Conservation (phyloP, 2,797 vertebrate genomes). For the Phalloptychus januarius region DNA sequence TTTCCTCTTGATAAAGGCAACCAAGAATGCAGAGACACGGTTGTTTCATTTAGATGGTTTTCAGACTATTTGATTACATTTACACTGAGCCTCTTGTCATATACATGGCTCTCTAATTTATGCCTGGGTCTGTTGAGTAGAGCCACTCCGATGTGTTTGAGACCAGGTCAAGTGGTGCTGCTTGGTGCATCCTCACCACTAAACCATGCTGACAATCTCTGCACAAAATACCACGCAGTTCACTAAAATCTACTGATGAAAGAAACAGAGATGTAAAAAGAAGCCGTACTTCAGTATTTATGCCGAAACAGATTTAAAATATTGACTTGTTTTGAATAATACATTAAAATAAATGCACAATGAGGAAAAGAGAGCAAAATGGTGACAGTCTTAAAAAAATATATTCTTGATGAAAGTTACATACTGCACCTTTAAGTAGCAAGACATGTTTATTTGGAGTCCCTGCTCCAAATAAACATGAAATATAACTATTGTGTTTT, state of each 20-base stretch:
- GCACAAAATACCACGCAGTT: background rate
- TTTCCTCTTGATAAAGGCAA: background rate
- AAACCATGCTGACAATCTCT: slow-evolving; percentile 14
- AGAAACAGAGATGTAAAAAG: background rate
- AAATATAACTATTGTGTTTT: background rate
- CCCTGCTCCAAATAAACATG: background rate
- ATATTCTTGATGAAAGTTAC: background rate
- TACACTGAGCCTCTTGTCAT: slow-evolving; percentile 16
- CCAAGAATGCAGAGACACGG: background rate
- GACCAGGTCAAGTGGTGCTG: slow-evolving; percentile 57
- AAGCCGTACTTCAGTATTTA: background rate
- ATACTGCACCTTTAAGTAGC: background rate
- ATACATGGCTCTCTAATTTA: slow-evolving; percentile 14
- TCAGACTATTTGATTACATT: background rate
- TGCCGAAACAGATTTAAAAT: background rate
- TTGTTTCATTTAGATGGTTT: background rate
- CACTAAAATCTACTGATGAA: background rate
- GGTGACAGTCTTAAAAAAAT: background rate
- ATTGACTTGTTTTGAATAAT: background rate
- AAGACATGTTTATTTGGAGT: no score
- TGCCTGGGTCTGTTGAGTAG: slow-evolving; percentile 22
- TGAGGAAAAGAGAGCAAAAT: background rate
- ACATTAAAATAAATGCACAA: background rate
- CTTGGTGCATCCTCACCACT: slow-evolving; percentile 28
- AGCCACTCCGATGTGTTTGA: slow-evolving; percentile 45